Evolutionary conservation across 2,888 invertebrate genomes (phyloP).

Genomic region (Ametastegia equiseti): DNA sequence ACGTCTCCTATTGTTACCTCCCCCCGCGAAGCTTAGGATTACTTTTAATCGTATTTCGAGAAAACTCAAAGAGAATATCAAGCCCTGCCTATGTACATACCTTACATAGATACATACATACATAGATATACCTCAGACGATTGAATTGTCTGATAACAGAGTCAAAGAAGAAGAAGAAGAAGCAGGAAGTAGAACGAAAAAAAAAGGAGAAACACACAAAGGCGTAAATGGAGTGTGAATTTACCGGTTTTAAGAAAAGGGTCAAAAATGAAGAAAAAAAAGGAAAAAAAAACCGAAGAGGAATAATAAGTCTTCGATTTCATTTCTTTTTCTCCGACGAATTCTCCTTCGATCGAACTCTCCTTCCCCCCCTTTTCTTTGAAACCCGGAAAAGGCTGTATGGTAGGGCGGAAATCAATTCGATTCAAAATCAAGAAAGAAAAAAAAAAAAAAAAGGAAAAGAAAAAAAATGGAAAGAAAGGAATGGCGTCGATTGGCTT

Average conservation of each 20-base stretch:
- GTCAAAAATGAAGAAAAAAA: background rate
- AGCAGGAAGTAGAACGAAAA: background rate
- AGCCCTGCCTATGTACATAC: background rate
- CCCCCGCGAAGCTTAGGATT: background rate
- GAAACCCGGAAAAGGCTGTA: no score
- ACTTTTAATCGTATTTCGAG: background rate
- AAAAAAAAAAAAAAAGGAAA: no score
- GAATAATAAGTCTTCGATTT: no score
- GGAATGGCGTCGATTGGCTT: constrained; percentile 23
- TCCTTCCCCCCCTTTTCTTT: no score
- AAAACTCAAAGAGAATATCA: background rate
- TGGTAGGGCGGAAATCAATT: no score
- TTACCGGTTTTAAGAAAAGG: constrained; percentile 8
- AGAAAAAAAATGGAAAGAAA: background rate
- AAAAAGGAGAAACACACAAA: background rate
- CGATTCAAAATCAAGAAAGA: no score
- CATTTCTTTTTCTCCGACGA: no score
- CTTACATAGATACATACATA: background rate
- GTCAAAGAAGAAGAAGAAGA: no score
- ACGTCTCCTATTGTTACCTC: background rate
- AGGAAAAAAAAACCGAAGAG: no score
- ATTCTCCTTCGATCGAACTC: no score
- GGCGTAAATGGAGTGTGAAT: constrained; percentile 23
- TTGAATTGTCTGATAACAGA: no score
- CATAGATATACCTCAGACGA: background rate